Evolutionary conservation across 2,888 invertebrate species (phyloP).

Genomic region (Pristionchus entomophagus): DNA sequence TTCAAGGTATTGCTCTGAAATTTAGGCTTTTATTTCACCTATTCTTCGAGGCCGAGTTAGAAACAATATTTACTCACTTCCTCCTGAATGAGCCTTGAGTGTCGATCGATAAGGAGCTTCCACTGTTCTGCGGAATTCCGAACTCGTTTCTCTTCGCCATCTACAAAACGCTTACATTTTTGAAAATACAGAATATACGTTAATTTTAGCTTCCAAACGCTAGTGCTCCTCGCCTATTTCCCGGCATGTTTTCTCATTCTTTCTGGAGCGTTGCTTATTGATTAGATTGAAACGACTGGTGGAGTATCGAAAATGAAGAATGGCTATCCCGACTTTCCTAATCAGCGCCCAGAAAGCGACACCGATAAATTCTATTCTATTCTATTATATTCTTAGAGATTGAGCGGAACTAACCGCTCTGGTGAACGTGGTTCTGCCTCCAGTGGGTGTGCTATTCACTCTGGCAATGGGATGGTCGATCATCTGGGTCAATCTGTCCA

Average conservation of each 20-base stretch:
- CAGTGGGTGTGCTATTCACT: conserved; percentile 40
- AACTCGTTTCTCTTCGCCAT: conserved; percentile 9
- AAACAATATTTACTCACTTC: background rate
- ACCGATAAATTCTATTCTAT: no score
- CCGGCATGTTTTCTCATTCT: background rate
- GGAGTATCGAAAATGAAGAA: background rate
- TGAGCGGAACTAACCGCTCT: background rate
- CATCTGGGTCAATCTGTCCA: background rate
- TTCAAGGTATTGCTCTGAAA: no score
- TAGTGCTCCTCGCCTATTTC: no score
- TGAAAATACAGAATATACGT: background rate
- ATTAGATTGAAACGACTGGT: no score
- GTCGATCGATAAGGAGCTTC: conserved; percentile 10
- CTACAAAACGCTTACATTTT: background rate
- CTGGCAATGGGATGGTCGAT: conserved; percentile 19
- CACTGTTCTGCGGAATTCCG: background rate
- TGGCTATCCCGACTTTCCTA: no score
- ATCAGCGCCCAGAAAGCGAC: no score
- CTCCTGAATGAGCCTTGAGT: conserved; percentile 44
- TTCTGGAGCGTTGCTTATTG: no score
- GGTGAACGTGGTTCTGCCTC: conserved; percentile 9
- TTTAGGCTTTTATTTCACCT: no score
- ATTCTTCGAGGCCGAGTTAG: background rate
- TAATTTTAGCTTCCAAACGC: no score
- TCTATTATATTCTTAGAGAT: no score